Evolutionary conservation across 2,113 vertebrate genomes (phyloP).

Genomic region (Chunga burmeisteri): DNA sequence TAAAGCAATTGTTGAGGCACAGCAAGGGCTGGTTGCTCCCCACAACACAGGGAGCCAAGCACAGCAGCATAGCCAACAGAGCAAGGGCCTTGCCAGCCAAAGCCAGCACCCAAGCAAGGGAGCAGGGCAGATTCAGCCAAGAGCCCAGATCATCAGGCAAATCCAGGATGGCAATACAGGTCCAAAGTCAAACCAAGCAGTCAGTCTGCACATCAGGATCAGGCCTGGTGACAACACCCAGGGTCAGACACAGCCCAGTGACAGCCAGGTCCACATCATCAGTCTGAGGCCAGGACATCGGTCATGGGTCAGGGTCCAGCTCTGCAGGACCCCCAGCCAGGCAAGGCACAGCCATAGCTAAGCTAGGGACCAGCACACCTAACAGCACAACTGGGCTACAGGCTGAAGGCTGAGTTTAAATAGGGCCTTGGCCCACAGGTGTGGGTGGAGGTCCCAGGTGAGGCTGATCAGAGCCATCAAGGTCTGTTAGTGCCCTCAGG

Average conservation of each 20-base stretch:
- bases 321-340: rapidly evolving
- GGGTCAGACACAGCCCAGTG: too few relatives aligned
- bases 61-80: background rate
- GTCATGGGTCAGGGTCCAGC: rapidly evolving
- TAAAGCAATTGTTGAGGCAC: background rate
- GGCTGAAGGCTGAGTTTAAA: background rate
- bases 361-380: rapidly evolving
- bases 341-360: rapidly evolving
- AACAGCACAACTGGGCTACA: rapidly evolving
- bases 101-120: background rate
- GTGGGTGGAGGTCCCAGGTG: background rate
- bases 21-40: background rate
- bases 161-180: background rate
- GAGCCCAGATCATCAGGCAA: background rate
- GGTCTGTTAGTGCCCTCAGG: background rate
- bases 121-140: background rate
- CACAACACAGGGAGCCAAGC: background rate
- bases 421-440: rapidly evolving
- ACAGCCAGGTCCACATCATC: background rate
- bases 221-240: background rate
- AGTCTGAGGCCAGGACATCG: background rate
- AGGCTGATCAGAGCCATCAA: background rate
- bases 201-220: too few relatives aligned
- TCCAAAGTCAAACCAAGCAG: background rate
- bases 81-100: background rate